These are phyloP conservation scores for Papilio aristodemus DNA, from an alignment of 1,140 invertebrate species.

Conservation along the genomic window DNA sequence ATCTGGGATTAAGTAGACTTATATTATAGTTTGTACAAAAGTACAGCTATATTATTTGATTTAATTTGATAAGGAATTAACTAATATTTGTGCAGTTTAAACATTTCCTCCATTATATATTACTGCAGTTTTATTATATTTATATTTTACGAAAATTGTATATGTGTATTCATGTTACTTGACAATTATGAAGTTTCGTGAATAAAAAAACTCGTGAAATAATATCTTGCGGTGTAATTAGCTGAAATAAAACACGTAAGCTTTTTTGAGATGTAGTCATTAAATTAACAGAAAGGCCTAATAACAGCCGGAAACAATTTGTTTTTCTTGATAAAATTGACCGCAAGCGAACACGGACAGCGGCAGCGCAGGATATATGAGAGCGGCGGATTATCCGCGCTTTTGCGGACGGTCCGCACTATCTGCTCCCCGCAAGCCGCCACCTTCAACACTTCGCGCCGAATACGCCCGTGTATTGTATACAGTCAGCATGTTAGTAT, in stretches of 20 bases:
- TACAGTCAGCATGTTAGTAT: slow-evolving; percentile 43
- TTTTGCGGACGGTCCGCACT: slow-evolving; percentile 61
- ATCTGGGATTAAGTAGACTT: slow-evolving; percentile 53
- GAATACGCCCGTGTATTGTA: slow-evolving; percentile 51
- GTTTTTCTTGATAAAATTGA: slow-evolving; percentile 11
- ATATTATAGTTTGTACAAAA: slow-evolving; percentile 11
- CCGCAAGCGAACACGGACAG: slow-evolving; percentile 37
- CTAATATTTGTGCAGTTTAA: too few relatives aligned
- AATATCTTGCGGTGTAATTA: too few relatives aligned
- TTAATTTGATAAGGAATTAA: too few relatives aligned
- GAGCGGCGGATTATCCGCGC: slow-evolving; percentile 55
- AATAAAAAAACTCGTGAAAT: too few relatives aligned
- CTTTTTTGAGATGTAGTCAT: neutral
- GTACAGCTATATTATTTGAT: too few relatives aligned
- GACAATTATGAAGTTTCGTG: too few relatives aligned
- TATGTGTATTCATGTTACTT: too few relatives aligned
- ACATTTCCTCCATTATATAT: too few relatives aligned
- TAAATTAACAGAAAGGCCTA: neutral
- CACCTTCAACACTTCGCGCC: slow-evolving; percentile 67
- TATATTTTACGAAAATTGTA: too few relatives aligned
- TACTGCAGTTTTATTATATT: too few relatives aligned
- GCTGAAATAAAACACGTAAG: too few relatives aligned
- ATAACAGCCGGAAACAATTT: slow-evolving; percentile 15
- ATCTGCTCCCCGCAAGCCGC: slow-evolving; percentile 70
- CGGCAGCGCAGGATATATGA: slow-evolving; percentile 50